Evolutionary conservation across 2,797 vertebrate genomes (phyloP).

Genomic region (Coracias cyanogaster): DNA sequence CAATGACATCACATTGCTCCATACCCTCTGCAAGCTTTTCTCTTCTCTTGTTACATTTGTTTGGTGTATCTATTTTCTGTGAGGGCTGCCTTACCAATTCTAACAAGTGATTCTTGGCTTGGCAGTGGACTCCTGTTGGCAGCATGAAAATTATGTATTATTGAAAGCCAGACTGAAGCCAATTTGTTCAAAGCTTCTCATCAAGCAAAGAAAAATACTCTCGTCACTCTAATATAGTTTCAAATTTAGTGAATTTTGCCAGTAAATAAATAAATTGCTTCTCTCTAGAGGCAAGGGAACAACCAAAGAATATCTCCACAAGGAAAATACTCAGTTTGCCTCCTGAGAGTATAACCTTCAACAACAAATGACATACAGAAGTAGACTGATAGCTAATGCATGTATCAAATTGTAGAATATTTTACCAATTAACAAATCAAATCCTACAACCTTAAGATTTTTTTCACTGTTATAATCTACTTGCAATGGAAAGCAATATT

Average conservation of each 20-base stretch:
- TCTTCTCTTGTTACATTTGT: not conserved
- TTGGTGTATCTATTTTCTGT: not conserved
- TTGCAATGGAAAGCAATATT: not conserved
- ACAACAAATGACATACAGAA: not conserved
- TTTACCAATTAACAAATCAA: not conserved
- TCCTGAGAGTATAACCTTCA: not conserved
- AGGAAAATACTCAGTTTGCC: not conserved
- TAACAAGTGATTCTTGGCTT: not conserved
- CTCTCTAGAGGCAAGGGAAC: not conserved
- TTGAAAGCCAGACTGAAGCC: not conserved
- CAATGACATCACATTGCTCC: not conserved
- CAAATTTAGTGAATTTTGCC: not conserved
- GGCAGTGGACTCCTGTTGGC: not conserved
- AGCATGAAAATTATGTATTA: not conserved
- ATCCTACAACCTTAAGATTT: not conserved
- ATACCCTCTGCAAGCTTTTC: not conserved
- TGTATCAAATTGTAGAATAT: not conserved
- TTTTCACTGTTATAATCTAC: not conserved
- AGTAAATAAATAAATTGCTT: conserved; percentile 16
- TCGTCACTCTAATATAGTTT: not conserved
- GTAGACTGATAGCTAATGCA: not conserved
- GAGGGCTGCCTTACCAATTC: not conserved
- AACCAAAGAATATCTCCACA: not conserved
- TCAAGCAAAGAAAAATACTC: not conserved
- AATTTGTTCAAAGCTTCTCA: conserved; percentile 16